Percentiles rank a stretch among this genome's conserved stretches.
phyloP scores from a whole-genome alignment of 1,140 invertebrate genomes.

The Drosophila nebulosa region DNA sequence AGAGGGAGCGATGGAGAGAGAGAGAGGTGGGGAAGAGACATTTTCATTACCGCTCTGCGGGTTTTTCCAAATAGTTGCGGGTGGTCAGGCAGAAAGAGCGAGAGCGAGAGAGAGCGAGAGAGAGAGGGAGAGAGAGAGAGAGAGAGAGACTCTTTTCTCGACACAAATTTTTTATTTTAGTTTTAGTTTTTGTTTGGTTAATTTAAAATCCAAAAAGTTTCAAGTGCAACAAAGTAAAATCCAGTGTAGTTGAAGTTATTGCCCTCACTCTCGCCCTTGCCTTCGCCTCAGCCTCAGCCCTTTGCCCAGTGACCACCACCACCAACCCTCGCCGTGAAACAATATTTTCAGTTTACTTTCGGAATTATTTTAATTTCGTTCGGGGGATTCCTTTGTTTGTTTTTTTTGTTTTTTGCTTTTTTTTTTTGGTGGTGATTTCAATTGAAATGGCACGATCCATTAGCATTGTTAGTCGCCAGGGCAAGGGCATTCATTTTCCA shows the following conservation, averaged over 20 bases:
- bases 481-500: neutral
- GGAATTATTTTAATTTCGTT: slow-evolving; percentile 59
- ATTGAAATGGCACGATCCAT: neutral
- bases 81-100: slow-evolving; percentile 67
- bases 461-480: neutral
- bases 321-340: slow-evolving; percentile 24
- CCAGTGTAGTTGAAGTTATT: slow-evolving; percentile 56
- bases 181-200: slow-evolving; percentile 22
- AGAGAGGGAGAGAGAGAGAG: no score
- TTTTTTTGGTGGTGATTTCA: slow-evolving; percentile 30
- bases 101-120: no score
- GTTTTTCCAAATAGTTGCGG: slow-evolving; percentile 63
- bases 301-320: no score
- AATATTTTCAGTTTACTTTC: slow-evolving; percentile 62
- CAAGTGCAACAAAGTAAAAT: slow-evolving; percentile 60
- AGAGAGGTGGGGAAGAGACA: slow-evolving; percentile 5
- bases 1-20: slow-evolving; percentile 23
- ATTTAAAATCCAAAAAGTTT: slow-evolving; percentile 38
- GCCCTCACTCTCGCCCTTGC: neutral
- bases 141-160: no score
- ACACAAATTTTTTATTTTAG: slow-evolving; percentile 9
- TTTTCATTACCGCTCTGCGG: slow-evolving; percentile 61
- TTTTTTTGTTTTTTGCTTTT: slow-evolving; percentile 14
- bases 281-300: neutral
- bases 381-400: slow-evolving; percentile 10